Percentiles rank a stretch among this genome's conserved stretches.
These are phyloP conservation scores for Pocillopora meandrina DNA, from an alignment of 92 coral and sea anemone genomes.

Conservation along the genomic window DNA sequence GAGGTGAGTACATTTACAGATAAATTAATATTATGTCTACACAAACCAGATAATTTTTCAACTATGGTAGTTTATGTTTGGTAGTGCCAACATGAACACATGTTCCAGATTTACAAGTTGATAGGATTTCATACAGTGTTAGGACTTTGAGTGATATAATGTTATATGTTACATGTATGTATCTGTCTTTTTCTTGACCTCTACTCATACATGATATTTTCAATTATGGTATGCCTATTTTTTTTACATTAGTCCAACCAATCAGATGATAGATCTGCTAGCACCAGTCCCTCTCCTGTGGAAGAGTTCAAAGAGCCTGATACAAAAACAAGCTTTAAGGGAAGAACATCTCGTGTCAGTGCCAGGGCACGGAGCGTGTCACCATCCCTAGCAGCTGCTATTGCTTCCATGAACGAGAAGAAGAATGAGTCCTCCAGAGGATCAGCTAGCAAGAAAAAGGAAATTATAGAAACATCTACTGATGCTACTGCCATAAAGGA, in stretches of 20 bases:
- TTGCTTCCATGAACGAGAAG: constrained; percentile 35
- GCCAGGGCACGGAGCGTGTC: constrained; percentile 71
- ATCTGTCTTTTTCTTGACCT: background rate
- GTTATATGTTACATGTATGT: background rate
- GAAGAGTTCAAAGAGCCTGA: constrained; percentile 93
- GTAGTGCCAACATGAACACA: no score
- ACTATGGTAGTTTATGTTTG: background rate
- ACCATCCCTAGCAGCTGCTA: constrained; percentile 40
- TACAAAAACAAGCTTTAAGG: constrained; percentile 64
- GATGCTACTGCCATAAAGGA: constrained; percentile 16
- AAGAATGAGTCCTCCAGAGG: constrained; percentile 15
- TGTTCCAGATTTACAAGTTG: no score
- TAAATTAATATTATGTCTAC: background rate
- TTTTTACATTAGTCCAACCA: constrained; percentile 53
- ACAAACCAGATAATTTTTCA: no score
- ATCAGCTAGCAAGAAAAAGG: constrained; percentile 24
- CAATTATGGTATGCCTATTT: background rate
- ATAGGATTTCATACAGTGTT: no score
- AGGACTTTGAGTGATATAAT: no score
- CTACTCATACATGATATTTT: background rate
- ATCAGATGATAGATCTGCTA: constrained; percentile 81
- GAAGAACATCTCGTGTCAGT: constrained; percentile 64
- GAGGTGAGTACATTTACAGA: constrained; percentile 3
- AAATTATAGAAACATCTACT: constrained; percentile 7
- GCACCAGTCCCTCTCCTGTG: constrained; percentile 88